phyloP scores from a whole-genome alignment of 2,113 vertebrate genomes.

The Loxodonta africana region DNA sequence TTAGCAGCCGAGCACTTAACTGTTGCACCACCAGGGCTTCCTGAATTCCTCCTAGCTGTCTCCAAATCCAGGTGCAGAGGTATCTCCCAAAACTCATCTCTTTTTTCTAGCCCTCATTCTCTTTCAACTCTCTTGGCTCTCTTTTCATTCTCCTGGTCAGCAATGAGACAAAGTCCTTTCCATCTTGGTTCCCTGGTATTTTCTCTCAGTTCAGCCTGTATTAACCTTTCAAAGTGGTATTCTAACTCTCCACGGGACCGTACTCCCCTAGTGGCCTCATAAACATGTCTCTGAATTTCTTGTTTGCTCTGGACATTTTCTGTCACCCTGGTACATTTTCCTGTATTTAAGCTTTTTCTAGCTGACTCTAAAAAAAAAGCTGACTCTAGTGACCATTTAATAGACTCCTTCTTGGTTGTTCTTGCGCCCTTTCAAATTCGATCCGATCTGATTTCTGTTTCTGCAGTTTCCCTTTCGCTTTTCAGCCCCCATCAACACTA shows the following conservation, averaged over 20 bases:
- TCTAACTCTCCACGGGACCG: neutral
- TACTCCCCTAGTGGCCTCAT: neutral
- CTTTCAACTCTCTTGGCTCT: neutral
- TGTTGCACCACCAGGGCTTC: neutral
- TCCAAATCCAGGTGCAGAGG: neutral
- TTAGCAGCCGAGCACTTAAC: neutral
- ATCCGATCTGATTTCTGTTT: constrained; percentile 42
- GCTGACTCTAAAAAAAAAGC: neutral
- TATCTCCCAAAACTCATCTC: neutral
- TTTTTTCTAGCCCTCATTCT: neutral
- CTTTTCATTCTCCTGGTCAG: neutral
- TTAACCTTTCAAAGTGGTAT: neutral
- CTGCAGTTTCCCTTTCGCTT: neutral
- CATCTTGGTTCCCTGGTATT: neutral
- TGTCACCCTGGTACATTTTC: neutral
- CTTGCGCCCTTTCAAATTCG: neutral
- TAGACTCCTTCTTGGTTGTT: neutral
- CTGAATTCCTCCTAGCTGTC: neutral
- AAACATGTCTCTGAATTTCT: neutral
- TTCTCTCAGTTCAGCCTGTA: neutral
- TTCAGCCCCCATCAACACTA: neutral
- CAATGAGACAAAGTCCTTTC: neutral
- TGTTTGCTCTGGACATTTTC: neutral
- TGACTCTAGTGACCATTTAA: neutral
- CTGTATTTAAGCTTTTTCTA: neutral